Percentiles rank a stretch among this genome's conserved stretches.
phyloP scores from a whole-genome alignment of 2,888 invertebrate species.

The Eurytoma californica region DNA sequence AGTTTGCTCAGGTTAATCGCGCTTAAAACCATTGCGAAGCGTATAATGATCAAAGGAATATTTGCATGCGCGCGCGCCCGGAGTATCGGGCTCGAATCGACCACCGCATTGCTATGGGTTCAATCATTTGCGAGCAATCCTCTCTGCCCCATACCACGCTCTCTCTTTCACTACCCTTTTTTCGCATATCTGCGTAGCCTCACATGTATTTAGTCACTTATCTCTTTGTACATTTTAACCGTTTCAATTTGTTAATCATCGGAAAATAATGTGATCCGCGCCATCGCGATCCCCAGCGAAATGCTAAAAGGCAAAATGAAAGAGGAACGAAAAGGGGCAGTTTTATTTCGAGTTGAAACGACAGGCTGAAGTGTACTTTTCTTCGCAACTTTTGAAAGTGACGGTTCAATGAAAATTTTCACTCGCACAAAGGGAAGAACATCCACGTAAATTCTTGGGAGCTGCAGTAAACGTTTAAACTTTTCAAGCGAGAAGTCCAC shows the following conservation, averaged over 20 bases:
- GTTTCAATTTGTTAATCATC: constrained; percentile 8
- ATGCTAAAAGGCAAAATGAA: neutral
- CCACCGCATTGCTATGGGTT: constrained; percentile 10
- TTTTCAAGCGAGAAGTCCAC: neutral
- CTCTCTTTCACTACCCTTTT: neutral
- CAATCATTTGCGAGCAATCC: constrained; percentile 50
- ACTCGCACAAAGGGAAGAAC: neutral
- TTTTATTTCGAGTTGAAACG: neutral
- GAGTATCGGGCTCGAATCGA: neutral
- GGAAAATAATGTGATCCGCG: too few species aligned
- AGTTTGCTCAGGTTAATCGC: constrained; percentile 30
- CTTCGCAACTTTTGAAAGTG: neutral
- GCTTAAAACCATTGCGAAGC: constrained; percentile 13
- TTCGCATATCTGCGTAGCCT: neutral
- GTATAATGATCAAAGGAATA: constrained; percentile 41
- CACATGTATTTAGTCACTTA: constrained; percentile 4
- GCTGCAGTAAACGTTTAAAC: neutral
- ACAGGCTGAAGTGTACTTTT: neutral
- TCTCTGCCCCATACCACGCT: constrained; percentile 39
- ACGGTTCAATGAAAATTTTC: neutral
- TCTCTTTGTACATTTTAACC: neutral
- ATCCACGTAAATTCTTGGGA: neutral
- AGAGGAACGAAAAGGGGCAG: neutral
- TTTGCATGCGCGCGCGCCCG: constrained; percentile 10
- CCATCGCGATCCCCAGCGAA: too few species aligned